Evolutionary conservation across 2,113 vertebrate species (phyloP).

Genomic region (Dromiciops gliroides): DNA sequence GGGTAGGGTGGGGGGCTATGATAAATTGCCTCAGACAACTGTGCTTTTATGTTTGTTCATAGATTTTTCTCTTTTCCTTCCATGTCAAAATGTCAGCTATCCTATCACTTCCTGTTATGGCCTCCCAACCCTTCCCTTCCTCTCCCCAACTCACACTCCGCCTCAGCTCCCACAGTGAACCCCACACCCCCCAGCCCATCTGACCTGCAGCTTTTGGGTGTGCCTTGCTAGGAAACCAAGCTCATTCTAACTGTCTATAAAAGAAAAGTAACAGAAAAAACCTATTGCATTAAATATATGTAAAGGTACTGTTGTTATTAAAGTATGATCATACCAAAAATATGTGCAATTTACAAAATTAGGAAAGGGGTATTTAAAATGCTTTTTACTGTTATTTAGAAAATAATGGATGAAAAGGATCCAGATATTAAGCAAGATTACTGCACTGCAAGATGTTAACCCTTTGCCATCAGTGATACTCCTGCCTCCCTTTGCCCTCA

Average conservation of each 20-base stretch:
- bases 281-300: background rate
- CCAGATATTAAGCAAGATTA: background rate
- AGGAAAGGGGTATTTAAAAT: background rate
- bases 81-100: constrained; percentile 56
- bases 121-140: constrained; percentile 22
- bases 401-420: constrained; percentile 3
- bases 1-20: background rate
- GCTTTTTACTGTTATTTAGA: constrained; percentile 12
- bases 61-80: constrained; percentile 23
- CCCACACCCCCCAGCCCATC: background rate
- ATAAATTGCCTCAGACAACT: constrained; percentile 36
- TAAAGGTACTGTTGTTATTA: background rate
- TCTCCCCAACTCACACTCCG: background rate
- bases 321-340: background rate
- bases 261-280: background rate
- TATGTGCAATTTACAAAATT: background rate
- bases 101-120: constrained; percentile 28
- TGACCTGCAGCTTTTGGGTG: background rate
- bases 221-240: background rate
- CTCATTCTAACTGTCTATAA: background rate
- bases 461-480: background rate
- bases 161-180: background rate
- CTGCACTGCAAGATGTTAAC: background rate
- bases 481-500: constrained; percentile 11
- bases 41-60: constrained; percentile 34